phyloP scores from a whole-genome alignment of 2,113 vertebrate species.

The Rousettus leschenaultii region DNA sequence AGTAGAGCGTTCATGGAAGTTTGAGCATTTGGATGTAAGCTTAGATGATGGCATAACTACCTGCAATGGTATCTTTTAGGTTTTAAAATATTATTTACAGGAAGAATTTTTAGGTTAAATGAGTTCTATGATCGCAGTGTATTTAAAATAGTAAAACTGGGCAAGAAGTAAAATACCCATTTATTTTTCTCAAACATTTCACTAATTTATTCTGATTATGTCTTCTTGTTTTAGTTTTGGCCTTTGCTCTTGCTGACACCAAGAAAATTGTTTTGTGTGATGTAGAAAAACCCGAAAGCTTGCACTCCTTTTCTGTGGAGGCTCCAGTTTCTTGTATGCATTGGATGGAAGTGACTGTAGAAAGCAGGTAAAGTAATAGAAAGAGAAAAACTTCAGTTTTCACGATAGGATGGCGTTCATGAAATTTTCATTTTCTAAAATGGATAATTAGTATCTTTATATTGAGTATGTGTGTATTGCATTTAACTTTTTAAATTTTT shows the following conservation, averaged over 20 bases:
- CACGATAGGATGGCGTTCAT: accelerated
- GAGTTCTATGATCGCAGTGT: background rate
- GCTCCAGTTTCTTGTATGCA: conserved; percentile 93
- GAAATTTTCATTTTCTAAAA: background rate
- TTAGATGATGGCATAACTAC: background rate
- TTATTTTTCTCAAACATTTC: background rate
- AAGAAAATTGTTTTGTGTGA: conserved; percentile 95
- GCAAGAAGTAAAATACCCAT: background rate
- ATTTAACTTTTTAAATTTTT: background rate
- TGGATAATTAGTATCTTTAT: background rate
- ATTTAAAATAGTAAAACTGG: conserved; percentile 6
- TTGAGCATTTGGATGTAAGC: background rate
- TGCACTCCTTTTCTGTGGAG: conserved; percentile 92
- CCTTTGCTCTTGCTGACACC: conserved; percentile 94
- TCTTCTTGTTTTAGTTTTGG: conserved; percentile 87
- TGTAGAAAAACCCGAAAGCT: conserved; percentile 96
- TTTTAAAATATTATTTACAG: conserved; percentile 23
- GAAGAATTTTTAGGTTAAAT: background rate
- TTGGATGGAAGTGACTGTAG: conserved; percentile 97
- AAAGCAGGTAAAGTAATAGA: conserved; percentile 86
- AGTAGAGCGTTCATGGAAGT: background rate
- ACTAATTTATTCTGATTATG: background rate
- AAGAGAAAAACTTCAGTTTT: background rate
- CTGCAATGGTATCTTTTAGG: background rate
- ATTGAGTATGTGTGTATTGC: background rate